Evolutionary conservation across 2,113 vertebrate species (phyloP).

Genomic region (Toxostoma redivivum): DNA sequence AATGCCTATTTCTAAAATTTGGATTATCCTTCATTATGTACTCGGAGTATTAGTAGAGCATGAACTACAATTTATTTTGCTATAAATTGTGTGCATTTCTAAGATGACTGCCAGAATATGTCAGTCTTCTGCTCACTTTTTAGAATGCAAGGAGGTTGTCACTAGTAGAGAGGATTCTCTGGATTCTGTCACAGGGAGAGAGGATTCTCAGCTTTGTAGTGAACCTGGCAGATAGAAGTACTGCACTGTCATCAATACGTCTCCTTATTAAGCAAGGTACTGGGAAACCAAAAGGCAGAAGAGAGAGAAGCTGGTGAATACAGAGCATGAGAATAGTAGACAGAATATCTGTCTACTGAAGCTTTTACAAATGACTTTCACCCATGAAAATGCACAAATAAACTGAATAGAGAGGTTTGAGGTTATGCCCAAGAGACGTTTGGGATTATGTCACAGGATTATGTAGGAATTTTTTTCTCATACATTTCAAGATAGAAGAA

Average conservation of each 20-base stretch:
- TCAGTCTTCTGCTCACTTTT: neutral
- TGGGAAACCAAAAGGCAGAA: neutral
- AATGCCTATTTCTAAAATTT: neutral
- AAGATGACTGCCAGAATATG: neutral
- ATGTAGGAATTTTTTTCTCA: neutral
- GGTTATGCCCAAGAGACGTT: neutral
- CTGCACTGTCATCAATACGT: neutral
- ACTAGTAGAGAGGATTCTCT: neutral
- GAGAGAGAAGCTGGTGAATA: neutral
- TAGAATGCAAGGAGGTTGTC: neutral
- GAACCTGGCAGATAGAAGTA: neutral
- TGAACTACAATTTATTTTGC: neutral
- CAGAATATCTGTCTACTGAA: neutral
- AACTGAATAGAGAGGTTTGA: no score
- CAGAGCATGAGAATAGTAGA: neutral
- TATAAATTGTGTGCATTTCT: neutral
- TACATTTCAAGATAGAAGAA: neutral
- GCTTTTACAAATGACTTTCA: neutral
- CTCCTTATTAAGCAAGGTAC: neutral
- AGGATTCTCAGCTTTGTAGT: neutral
- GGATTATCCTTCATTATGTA: neutral
- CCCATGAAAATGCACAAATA: neutral
- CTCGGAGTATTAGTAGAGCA: neutral
- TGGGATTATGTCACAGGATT: neutral
- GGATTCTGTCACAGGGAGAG: neutral